Percentiles rank a stretch among this genome's conserved stretches.
Conservation (phyloP, 53 echinoderm and acorn worm genomes). For the Stichopus horrens region DNA sequence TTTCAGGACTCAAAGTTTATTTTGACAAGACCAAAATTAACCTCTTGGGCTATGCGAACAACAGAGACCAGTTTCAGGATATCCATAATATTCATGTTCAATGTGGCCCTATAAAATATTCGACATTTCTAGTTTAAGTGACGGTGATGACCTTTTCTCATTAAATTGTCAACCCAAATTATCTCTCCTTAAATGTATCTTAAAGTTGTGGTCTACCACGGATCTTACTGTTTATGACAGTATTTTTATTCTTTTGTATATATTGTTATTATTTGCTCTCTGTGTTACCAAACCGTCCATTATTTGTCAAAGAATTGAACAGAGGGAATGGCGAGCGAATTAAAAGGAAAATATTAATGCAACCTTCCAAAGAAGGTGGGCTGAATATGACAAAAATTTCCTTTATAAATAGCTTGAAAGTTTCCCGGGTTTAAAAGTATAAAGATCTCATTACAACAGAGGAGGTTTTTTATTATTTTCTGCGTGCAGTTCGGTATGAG, state of each 20-base stretch:
- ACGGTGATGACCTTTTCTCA: background rate
- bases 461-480: no score
- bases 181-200: background rate
- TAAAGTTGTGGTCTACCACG: background rate
- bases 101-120: slow-evolving; percentile 11
- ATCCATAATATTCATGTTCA: background rate
- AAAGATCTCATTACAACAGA: background rate
- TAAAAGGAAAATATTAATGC: no score
- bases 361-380: no score
- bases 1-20: background rate
- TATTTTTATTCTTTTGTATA: no score
- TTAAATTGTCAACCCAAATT: background rate
- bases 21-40: background rate
- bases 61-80: background rate
- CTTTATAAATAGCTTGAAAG: no score
- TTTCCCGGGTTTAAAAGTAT: background rate
- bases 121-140: background rate
- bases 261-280: no score
- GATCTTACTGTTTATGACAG: background rate
- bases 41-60: background rate
- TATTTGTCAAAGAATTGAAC: no score
- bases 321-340: no score
- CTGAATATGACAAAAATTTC: no score
- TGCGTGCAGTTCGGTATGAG: background rate
- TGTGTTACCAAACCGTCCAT: no score